These are phyloP conservation scores for Semotilus atromaculatus DNA, from an alignment of 2,797 vertebrate genomes.

Conservation along the genomic window DNA sequence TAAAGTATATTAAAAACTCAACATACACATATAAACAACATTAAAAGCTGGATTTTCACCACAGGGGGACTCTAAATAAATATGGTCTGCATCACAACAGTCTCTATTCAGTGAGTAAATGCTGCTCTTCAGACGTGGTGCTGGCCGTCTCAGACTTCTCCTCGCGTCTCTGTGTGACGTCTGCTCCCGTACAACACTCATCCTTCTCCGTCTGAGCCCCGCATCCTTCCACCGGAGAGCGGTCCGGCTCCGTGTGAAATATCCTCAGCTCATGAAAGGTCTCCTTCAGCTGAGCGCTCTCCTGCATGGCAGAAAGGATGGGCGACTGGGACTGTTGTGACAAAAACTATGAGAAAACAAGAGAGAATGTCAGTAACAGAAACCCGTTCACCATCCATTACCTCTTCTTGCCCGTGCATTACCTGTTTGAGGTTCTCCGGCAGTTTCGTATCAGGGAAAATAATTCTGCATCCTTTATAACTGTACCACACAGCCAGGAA, in stretches of 20 bases:
- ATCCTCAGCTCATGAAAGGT: constrained; percentile 44
- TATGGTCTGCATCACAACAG: background rate
- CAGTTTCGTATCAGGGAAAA: constrained; percentile 38
- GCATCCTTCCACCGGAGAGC: background rate
- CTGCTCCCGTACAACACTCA: background rate
- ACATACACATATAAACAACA: no score
- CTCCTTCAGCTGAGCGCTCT: constrained; percentile 22
- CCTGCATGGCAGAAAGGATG: constrained; percentile 31
- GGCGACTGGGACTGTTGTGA: background rate
- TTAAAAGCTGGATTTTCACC: no score
- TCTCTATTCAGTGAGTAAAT: background rate
- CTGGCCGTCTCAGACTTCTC: background rate
- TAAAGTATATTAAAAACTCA: no score
- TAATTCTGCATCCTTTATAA: constrained; percentile 32
- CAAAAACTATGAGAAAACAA: constrained; percentile 18
- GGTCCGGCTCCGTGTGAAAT: background rate
- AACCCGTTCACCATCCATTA: background rate
- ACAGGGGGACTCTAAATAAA: no score
- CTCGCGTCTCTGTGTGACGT: background rate
- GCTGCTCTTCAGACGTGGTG: background rate
- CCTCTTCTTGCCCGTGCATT: background rate
- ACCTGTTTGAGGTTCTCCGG: constrained; percentile 52
- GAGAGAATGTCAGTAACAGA: background rate
- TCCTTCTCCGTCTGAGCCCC: background rate
- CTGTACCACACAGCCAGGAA: constrained; percentile 20